These are phyloP conservation scores for Hydraecia micacea DNA, from an alignment of 2,888 invertebrate genomes.

Conservation along the genomic window DNA sequence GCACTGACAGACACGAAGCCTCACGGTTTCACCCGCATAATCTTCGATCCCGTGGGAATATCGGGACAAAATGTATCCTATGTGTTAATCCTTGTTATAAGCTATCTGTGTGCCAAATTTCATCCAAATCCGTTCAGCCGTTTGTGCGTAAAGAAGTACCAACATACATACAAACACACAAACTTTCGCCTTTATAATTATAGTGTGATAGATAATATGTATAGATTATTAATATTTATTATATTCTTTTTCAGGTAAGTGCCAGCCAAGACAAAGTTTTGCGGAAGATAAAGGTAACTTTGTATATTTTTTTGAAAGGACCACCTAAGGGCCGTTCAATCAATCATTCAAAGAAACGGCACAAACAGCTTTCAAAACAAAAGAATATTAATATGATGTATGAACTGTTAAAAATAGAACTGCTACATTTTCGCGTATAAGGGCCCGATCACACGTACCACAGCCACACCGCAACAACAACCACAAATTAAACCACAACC, in stretches of 20 bases:
- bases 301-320: background rate
- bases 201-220: background rate
- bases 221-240: background rate
- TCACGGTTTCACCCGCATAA: too few relatives aligned
- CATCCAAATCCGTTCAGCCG: too few relatives aligned
- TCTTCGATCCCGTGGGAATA: too few relatives aligned
- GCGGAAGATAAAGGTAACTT: constrained; percentile 14
- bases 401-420: background rate
- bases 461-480: background rate
- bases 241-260: constrained; percentile 50
- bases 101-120: too few relatives aligned
- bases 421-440: background rate
- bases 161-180: too few relatives aligned
- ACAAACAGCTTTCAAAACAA: background rate
- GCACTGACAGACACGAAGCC: background rate
- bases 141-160: too few relatives aligned
- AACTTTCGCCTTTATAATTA: too few relatives aligned
- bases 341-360: background rate
- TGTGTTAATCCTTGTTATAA: too few relatives aligned
- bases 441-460: background rate
- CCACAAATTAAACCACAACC: background rate
- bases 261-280: background rate
- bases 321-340: background rate
- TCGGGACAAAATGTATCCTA: too few relatives aligned
- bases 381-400: background rate